Conservation (phyloP, 2,888 invertebrate genomes). For the Scaptomyza flava region DNA sequence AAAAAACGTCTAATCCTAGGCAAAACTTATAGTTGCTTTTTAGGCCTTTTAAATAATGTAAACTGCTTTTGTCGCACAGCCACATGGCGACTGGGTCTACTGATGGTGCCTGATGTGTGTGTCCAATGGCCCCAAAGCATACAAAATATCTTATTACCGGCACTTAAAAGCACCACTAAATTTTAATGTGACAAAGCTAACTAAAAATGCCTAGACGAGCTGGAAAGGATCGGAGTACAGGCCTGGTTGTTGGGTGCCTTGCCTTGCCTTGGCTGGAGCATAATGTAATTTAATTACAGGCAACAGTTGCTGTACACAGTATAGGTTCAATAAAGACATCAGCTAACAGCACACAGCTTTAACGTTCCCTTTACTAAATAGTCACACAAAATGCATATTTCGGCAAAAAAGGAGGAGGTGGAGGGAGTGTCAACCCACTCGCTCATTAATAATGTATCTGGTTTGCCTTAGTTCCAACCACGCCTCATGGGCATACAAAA, state of each 20-base stretch:
- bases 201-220: slow-evolving; percentile 46
- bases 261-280: slow-evolving; percentile 40
- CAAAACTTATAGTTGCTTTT: slow-evolving; percentile 63
- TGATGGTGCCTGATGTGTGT: slow-evolving; percentile 29
- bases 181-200: slow-evolving; percentile 64
- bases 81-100: slow-evolving; percentile 23
- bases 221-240: slow-evolving; percentile 4
- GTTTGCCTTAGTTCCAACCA: slow-evolving; percentile 37
- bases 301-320: slow-evolving; percentile 61
- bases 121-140: slow-evolving; percentile 58
- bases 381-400: slow-evolving; percentile 47
- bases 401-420: slow-evolving; percentile 19
- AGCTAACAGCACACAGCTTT: slow-evolving; percentile 14
- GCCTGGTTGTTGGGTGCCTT: slow-evolving; percentile 9
- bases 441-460: slow-evolving; percentile 54
- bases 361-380: slow-evolving; percentile 19
- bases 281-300: slow-evolving; percentile 73
- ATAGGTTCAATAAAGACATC: slow-evolving; percentile 64
- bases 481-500: slow-evolving; percentile 22
- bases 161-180: slow-evolving; percentile 71
- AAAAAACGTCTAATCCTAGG: slow-evolving; percentile 43
- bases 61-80: slow-evolving; percentile 50
- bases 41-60: slow-evolving; percentile 69
- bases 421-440: slow-evolving; percentile 3
- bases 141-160: slow-evolving; percentile 70